Conservation (phyloP, 2,888 invertebrate species). For the Orthonevra nobilis region DNA sequence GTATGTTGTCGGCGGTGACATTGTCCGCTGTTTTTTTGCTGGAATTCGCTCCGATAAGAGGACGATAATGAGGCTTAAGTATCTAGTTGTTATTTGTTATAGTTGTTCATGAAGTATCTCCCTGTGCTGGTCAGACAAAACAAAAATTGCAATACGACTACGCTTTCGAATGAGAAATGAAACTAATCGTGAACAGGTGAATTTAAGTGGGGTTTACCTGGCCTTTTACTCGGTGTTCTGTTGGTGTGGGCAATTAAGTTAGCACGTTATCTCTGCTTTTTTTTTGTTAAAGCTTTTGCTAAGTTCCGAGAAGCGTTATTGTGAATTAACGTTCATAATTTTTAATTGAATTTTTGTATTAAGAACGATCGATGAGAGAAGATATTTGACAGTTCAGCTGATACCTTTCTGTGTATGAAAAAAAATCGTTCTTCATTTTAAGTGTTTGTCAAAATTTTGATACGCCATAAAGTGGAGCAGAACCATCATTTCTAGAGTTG, state of each 20-base stretch:
- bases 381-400: too few species aligned
- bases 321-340: neutral
- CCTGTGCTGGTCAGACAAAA: slow-evolving; percentile 6
- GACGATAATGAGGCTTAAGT: slow-evolving; percentile 42
- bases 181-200: slow-evolving; percentile 46
- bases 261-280: slow-evolving; percentile 57
- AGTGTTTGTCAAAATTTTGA: too few species aligned
- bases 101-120: slow-evolving; percentile 8
- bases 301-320: slow-evolving; percentile 21
- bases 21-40: slow-evolving; percentile 9
- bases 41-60: slow-evolving; percentile 27
- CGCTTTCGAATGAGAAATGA: slow-evolving; percentile 49
- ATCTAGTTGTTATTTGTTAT: slow-evolving; percentile 20
- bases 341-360: neutral
- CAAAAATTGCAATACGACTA: slow-evolving; percentile 44
- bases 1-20: slow-evolving; percentile 2
- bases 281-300: neutral
- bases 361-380: too few species aligned
- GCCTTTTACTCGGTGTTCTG: neutral
- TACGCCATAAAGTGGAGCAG: too few species aligned
- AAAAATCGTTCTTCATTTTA: too few species aligned
- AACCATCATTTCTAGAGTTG: too few species aligned
- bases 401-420: too few species aligned
- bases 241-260: slow-evolving; percentile 33
- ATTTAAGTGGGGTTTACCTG: slow-evolving; percentile 36